Conservation (phyloP, 1,140 invertebrate species). For the Drosophila pachea region DNA sequence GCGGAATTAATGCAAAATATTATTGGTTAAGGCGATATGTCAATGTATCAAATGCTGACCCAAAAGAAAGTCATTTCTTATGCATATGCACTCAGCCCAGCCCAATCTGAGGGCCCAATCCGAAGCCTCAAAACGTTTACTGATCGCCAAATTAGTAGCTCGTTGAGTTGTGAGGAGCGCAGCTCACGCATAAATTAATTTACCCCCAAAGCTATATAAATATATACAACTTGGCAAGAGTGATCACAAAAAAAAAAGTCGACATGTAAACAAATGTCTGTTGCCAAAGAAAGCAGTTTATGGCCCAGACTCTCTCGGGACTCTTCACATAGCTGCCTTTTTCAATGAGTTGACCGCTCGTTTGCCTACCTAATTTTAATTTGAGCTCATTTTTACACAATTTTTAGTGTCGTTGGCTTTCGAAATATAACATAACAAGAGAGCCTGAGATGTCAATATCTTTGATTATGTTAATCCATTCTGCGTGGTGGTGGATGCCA, state of each 20-base stretch:
- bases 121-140: conserved; percentile 17
- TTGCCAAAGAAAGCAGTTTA: conserved; percentile 55
- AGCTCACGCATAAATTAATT: background rate
- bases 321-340: conserved; percentile 1
- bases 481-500: conserved; percentile 7
- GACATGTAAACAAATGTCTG: conserved; percentile 45
- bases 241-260: conserved; percentile 27
- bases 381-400: conserved; percentile 34
- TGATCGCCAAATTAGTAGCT: conserved; percentile 53
- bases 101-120: background rate
- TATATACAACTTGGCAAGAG: conserved; percentile 32
- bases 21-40: conserved; percentile 51
- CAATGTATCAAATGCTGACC: conserved; percentile 26
- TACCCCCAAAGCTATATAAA: background rate
- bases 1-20: conserved; percentile 69
- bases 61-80: conserved; percentile 69
- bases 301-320: conserved; percentile 2
- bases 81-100: conserved; percentile 22
- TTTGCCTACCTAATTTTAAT: conserved; percentile 27
- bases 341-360: background rate
- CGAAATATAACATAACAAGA: conserved; percentile 29
- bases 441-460: conserved; percentile 8
- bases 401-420: conserved; percentile 36
- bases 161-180: conserved; percentile 39
- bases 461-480: conserved; percentile 36